phyloP scores from a whole-genome alignment of 2,888 invertebrate species.

The Sabatieria punctata region DNA sequence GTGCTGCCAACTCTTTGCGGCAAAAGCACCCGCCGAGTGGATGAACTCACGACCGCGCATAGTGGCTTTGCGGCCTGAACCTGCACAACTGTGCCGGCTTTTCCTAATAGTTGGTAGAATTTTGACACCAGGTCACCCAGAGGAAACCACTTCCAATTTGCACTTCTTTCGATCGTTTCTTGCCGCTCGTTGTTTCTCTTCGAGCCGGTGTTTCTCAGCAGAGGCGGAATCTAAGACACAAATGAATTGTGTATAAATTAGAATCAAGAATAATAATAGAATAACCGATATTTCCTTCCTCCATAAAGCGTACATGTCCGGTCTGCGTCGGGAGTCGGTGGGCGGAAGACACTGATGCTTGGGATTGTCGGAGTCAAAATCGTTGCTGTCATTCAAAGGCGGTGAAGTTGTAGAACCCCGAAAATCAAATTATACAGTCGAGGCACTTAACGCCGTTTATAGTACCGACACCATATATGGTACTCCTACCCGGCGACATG shows the following conservation, averaged over 20 bases:
- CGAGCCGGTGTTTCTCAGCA: constrained; percentile 64
- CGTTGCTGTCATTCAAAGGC: constrained; percentile 78
- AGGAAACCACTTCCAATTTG: constrained; percentile 44
- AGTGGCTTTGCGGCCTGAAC: too few relatives aligned
- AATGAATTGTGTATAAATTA: too few relatives aligned
- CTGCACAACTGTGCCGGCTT: too few relatives aligned
- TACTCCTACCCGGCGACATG: too few relatives aligned
- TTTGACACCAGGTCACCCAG: constrained; percentile 43
- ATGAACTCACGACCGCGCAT: too few relatives aligned
- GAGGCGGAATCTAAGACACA: constrained; percentile 53
- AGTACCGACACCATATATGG: too few relatives aligned
- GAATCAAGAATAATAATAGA: too few relatives aligned
- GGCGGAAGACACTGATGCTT: constrained; percentile 51
- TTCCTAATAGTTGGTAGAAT: too few relatives aligned
- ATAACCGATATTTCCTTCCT: constrained; percentile 53
- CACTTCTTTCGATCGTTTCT: constrained; percentile 47
- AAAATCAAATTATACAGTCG: too few relatives aligned
- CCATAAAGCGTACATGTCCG: constrained; percentile 71
- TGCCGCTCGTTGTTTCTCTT: constrained; percentile 71
- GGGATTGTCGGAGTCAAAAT: constrained; percentile 49
- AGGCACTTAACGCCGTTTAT: too few relatives aligned
- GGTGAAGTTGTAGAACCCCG: constrained; percentile 86
- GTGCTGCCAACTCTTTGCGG: too few relatives aligned
- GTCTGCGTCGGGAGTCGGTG: constrained; percentile 71
- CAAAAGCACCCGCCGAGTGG: too few relatives aligned